Percentiles rank a stretch among this genome's conserved stretches.
Conservation (phyloP, 2,888 invertebrate species). For the Thera obeliscata region DNA sequence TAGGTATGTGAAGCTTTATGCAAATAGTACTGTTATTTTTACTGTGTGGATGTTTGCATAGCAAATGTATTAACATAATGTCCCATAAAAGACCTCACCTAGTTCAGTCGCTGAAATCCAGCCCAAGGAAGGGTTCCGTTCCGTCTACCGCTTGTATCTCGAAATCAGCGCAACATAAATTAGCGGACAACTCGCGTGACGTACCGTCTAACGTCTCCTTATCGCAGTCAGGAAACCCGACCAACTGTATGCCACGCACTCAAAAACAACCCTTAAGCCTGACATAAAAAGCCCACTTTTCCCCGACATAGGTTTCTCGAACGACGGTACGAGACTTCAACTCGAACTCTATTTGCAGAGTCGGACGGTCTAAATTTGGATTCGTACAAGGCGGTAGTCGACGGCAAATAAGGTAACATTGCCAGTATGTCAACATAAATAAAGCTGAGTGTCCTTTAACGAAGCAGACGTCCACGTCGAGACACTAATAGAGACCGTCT, state of each 20-base stretch:
- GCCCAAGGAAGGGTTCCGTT: constrained; percentile 61
- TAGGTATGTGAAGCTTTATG: no score
- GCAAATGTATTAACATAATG: constrained; percentile 72
- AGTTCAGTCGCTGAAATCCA: constrained; percentile 37
- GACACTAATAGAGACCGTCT: constrained; percentile 69
- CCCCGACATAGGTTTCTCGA: constrained; percentile 48
- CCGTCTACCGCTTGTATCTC: constrained; percentile 70
- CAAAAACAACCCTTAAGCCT: constrained; percentile 61
- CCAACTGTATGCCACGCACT: constrained; percentile 54
- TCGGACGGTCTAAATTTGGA: constrained; percentile 57
- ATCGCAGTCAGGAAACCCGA: constrained; percentile 77
- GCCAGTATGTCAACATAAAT: constrained; percentile 82
- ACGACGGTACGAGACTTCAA: constrained; percentile 46
- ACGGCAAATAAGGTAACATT: constrained; percentile 79
- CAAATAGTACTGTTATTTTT: constrained; percentile 29
- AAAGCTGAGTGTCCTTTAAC: constrained; percentile 84
- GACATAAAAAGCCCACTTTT: constrained; percentile 63
- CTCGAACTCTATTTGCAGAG: constrained; percentile 64
- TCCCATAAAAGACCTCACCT: constrained; percentile 46
- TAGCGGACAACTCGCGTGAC: constrained; percentile 82
- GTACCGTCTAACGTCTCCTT: constrained; percentile 80
- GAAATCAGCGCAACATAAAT: constrained; percentile 82
- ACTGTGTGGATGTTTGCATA: constrained; percentile 57
- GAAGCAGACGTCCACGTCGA: constrained; percentile 80
- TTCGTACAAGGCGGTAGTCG: constrained; percentile 52